Conservation (phyloP, 2,888 invertebrate genomes). For the Rhopalosiphum nymphaeae region DNA sequence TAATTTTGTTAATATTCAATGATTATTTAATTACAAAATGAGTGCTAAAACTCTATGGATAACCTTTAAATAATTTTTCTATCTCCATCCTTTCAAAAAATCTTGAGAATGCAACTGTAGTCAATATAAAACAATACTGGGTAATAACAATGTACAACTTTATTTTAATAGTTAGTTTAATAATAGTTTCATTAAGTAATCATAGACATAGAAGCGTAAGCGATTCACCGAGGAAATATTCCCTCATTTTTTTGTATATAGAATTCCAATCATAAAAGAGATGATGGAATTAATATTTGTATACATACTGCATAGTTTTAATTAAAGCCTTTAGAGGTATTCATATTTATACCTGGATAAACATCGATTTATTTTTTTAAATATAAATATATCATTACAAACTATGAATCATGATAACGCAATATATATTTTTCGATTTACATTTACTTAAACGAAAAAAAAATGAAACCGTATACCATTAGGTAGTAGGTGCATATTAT, state of each 20-base stretch:
- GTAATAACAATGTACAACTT: neutral
- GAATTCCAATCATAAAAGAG: neutral
- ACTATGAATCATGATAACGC: neutral
- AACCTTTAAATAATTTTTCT: neutral
- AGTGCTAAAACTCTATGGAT: neutral
- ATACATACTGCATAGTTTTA: neutral
- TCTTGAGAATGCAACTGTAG: neutral
- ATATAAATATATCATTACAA: neutral
- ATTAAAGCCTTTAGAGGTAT: slow-evolving; percentile 5
- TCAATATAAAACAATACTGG: neutral
- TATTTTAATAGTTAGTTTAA: neutral
- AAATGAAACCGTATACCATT: neutral
- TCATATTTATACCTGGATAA: neutral
- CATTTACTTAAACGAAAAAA: neutral
- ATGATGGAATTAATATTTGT: neutral
- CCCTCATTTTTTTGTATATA: neutral
- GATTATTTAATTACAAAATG: too few species aligned
- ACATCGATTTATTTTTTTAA: neutral
- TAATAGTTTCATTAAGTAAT: neutral
- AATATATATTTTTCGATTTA: slow-evolving; percentile 19
- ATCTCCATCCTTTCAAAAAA: neutral
- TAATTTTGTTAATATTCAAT: too few species aligned
- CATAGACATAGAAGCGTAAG: neutral
- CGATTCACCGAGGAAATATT: neutral
- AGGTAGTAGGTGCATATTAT: neutral